A percentile compares a stretch with the other conserved stretches of the same genome.
These are phyloP conservation scores for Ondatra zibethicus DNA, from an alignment of 2,113 vertebrate species.

Conservation along the genomic window DNA sequence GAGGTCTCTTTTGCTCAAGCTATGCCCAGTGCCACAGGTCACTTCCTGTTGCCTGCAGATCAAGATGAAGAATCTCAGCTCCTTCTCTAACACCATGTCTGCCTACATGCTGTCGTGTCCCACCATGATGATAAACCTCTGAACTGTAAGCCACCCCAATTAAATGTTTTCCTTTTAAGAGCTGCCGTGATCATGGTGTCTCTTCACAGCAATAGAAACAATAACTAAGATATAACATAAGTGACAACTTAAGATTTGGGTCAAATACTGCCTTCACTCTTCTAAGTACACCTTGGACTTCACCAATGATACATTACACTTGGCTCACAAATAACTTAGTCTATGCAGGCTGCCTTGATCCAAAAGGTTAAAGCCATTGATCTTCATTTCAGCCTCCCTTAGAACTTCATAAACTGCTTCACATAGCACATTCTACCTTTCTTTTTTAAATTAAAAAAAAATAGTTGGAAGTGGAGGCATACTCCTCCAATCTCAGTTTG, in stretches of 20 bases:
- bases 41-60: background rate
- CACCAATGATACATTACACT: background rate
- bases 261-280: slow-evolving; percentile 30
- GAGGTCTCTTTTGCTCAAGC: background rate
- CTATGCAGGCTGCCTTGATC: background rate
- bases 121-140: background rate
- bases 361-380: background rate
- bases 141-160: background rate
- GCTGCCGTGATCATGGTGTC: background rate
- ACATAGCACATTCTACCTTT: background rate
- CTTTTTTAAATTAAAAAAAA: background rate
- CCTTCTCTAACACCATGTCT: background rate
- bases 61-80: background rate
- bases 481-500: background rate
- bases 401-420: background rate
- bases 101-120: background rate
- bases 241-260: background rate
- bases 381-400: background rate
- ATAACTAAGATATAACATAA: background rate
- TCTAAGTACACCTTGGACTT: background rate
- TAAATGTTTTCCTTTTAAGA: background rate
- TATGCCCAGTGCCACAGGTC: background rate
- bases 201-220: background rate
- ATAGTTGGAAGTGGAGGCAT: background rate
- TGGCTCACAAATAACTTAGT: background rate